phyloP scores from a whole-genome alignment of 2,797 vertebrate species.

The Epinephelus awoara region DNA sequence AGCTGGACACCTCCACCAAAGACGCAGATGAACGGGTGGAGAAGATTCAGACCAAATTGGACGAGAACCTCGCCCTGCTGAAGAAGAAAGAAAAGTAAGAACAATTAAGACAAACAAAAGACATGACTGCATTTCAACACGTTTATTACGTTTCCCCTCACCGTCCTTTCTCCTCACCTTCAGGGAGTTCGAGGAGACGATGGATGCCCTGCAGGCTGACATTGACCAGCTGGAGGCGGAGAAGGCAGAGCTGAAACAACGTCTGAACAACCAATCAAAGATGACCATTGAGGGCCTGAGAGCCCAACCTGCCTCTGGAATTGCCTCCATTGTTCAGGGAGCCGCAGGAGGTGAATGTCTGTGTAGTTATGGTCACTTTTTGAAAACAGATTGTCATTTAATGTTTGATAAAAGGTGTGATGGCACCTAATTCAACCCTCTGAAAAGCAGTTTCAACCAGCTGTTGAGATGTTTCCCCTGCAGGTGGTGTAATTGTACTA shows the following conservation, averaged over 20 bases:
- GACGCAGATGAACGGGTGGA: constrained; percentile 96
- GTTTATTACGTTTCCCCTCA: not conserved
- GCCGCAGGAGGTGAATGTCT: constrained; percentile 87
- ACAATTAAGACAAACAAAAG: not conserved
- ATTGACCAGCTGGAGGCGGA: constrained; percentile 98
- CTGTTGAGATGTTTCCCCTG: not conserved
- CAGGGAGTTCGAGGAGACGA: constrained; percentile 98
- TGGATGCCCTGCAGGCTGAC: constrained; percentile 97
- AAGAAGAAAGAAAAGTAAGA: constrained; percentile 97
- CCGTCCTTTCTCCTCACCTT: not conserved
- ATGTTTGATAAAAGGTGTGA: not conserved
- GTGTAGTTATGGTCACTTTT: not conserved
- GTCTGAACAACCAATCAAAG: constrained; percentile 93
- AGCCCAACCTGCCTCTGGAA: constrained; percentile 87
- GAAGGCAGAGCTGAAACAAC: constrained; percentile 94
- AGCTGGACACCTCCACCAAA: constrained; percentile 95
- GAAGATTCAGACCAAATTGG: constrained; percentile 94
- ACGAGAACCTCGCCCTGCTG: constrained; percentile 91
- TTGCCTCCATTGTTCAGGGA: constrained; percentile 92
- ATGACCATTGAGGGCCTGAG: constrained; percentile 92
- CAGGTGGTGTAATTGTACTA: not conserved
- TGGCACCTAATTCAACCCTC: not conserved
- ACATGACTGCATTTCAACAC: not conserved
- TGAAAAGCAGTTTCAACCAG: not conserved
- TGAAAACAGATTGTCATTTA: not conserved